Conservation (phyloP, 2,797 vertebrate species). For the Apodemus agrarius region DNA sequence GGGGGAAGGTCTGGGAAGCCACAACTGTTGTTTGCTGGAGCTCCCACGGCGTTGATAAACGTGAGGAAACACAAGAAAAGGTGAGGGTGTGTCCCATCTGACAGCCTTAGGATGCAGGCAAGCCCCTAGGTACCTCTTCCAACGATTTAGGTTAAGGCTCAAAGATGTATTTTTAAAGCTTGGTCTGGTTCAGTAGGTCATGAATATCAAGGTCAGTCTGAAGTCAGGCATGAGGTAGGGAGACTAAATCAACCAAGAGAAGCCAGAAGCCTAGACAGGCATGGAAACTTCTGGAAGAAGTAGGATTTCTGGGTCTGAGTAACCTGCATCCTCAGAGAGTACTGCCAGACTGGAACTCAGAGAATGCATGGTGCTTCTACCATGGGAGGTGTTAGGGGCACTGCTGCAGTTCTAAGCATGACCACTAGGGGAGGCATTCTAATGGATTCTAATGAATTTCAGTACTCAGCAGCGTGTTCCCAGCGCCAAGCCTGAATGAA, state of each 20-base stretch:
- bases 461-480: background rate
- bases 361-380: background rate
- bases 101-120: background rate
- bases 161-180: background rate
- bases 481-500: background rate
- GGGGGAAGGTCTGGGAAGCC: background rate
- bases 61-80: background rate
- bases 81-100: background rate
- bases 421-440: background rate
- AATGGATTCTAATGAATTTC: accelerated
- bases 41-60: no score
- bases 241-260: background rate
- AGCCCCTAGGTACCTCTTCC: background rate
- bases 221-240: background rate
- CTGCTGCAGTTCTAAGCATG: background rate
- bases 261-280: background rate
- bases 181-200: background rate
- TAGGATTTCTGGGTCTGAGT: background rate
- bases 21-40: background rate
- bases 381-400: background rate
- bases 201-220: no score
- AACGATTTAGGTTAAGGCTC: background rate
- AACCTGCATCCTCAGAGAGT: background rate
- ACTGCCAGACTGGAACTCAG: no score
- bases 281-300: background rate